Evolutionary conservation across 2,797 vertebrate species (phyloP).

Genomic region (Knipowitschia caucasica): DNA sequence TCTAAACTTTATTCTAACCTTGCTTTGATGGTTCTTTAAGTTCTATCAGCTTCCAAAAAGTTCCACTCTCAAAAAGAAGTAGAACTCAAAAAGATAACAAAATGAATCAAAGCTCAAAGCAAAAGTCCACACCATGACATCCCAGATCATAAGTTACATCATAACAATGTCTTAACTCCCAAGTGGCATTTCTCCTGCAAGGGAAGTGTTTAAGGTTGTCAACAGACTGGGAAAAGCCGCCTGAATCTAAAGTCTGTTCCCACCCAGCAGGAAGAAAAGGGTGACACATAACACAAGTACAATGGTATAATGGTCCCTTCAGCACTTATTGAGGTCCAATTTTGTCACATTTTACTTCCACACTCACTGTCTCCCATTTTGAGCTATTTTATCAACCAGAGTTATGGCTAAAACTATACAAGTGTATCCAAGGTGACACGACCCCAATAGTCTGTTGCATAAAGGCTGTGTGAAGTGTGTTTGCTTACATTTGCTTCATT

Average conservation of each 20-base stretch:
- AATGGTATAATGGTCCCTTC: constrained; percentile 10
- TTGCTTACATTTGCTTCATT: constrained; percentile 53
- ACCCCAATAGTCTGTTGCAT: constrained; percentile 18
- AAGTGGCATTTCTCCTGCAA: too few relatives aligned
- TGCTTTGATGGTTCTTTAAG: too few relatives aligned
- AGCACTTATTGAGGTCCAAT: background rate
- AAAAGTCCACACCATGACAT: too few relatives aligned
- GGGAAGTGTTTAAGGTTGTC: too few relatives aligned
- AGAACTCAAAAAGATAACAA: too few relatives aligned
- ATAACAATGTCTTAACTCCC: too few relatives aligned
- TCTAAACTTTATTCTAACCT: too few relatives aligned
- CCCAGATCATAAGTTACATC: too few relatives aligned
- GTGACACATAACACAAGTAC: background rate
- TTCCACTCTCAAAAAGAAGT: too few relatives aligned
- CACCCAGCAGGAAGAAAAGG: background rate
- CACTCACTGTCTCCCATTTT: constrained; percentile 29
- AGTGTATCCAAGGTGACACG: constrained; percentile 21
- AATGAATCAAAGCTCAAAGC: too few relatives aligned
- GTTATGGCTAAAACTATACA: constrained; percentile 29
- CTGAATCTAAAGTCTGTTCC: background rate
- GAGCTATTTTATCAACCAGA: constrained; percentile 37
- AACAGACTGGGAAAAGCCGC: too few relatives aligned
- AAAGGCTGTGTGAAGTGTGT: constrained; percentile 24
- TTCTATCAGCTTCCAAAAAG: too few relatives aligned
- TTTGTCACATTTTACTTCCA: constrained; percentile 25